These are phyloP conservation scores for Cranoglanis bouderius DNA, from an alignment of 2,113 vertebrate genomes.

Conservation along the genomic window DNA sequence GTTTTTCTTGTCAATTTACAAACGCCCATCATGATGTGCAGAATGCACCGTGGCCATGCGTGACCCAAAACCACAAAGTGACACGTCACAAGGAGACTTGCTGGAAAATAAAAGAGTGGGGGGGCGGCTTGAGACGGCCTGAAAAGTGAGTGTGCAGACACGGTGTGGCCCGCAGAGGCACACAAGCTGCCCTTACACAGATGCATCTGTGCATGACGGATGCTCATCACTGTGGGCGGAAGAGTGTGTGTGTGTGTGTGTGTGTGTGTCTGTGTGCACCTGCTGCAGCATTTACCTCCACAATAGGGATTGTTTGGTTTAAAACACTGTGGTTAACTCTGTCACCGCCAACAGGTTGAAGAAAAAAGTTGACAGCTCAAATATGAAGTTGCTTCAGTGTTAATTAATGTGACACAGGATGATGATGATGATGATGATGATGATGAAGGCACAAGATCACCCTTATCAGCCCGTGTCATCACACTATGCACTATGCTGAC, in stretches of 20 bases:
- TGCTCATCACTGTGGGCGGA: conserved; percentile 78
- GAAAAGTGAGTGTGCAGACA: conserved; percentile 80
- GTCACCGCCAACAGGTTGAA: conserved; percentile 45
- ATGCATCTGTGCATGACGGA: conserved; percentile 94
- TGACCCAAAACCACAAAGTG: conserved; percentile 55
- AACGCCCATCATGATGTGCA: conserved; percentile 84
- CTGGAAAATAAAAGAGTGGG: too few species aligned
- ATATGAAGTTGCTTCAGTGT: background rate
- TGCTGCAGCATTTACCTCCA: conserved; percentile 85
- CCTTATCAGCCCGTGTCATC: conserved; percentile 15
- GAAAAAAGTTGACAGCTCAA: background rate
- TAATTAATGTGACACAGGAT: background rate
- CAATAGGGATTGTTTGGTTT: conserved; percentile 95
- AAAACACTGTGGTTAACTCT: conserved; percentile 74
- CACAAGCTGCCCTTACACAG: conserved; percentile 81
- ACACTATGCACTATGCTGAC: background rate
- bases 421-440: background rate
- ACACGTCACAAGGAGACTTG: conserved; percentile 54
- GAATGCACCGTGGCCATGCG: conserved; percentile 64
- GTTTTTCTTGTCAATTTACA: conserved; percentile 91
- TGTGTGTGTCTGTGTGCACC: conserved; percentile 91
- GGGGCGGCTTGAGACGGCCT: conserved; percentile 54
- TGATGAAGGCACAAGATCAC: background rate
- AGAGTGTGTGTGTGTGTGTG: conserved; percentile 76
- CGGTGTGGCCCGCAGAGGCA: conserved; percentile 73